These are phyloP conservation scores for Julus scandinavius DNA, from an alignment of 2,888 invertebrate genomes.

Conservation along the genomic window DNA sequence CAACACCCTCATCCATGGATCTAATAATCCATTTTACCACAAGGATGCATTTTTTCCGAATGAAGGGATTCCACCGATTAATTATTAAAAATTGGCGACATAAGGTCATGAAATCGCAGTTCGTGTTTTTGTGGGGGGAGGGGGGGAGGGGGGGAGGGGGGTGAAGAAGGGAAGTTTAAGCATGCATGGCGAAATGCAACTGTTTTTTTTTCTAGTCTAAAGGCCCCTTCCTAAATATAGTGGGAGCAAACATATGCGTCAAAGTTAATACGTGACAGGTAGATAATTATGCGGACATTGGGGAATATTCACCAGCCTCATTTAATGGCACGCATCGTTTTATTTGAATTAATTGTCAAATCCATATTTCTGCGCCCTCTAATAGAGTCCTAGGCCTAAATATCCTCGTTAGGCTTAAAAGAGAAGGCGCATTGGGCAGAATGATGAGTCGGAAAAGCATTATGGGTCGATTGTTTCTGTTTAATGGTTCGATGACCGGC, in stretches of 20 bases:
- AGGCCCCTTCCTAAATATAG: not conserved
- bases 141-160: no score
- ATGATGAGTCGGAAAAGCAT: not conserved
- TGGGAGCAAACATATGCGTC: not conserved
- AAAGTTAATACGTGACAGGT: slow-evolving; percentile 3
- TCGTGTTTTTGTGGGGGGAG: not conserved
- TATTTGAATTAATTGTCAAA: slow-evolving; percentile 42
- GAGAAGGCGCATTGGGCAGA: not conserved
- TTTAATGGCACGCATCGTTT: slow-evolving; percentile 30
- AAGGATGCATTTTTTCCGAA: slow-evolving; percentile 11
- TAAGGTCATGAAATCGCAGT: not conserved
- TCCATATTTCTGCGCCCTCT: not conserved
- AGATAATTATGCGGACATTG: not conserved
- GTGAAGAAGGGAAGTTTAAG: not conserved
- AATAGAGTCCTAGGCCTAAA: slow-evolving; percentile 4
- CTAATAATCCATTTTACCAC: not conserved
- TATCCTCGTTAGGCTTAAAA: slow-evolving; percentile 5
- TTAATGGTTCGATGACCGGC: no score
- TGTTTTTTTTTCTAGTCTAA: not conserved
- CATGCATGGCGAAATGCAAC: not conserved
- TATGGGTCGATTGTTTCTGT: not conserved
- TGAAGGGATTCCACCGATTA: not conserved
- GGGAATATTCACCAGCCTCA: not conserved
- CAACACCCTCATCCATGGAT: not conserved
- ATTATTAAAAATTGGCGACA: not conserved